phyloP scores from a whole-genome alignment of 2,797 vertebrate genomes.

The Xerus rutilus region DNA sequence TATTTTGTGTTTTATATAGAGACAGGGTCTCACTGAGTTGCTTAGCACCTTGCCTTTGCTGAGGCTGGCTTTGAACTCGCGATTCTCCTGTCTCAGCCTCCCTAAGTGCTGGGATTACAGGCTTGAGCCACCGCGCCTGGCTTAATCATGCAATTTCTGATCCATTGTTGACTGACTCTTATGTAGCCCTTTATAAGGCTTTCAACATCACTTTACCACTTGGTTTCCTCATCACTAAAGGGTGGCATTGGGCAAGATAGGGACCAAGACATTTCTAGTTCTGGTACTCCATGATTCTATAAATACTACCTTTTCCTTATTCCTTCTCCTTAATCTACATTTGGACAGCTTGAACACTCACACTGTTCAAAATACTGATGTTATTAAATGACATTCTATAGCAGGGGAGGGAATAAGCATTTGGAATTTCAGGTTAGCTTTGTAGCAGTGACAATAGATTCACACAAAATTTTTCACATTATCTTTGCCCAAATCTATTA shows the following conservation, averaged over 20 bases:
- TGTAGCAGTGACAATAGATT: not conserved
- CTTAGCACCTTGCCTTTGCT: no score
- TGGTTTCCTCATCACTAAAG: slow-evolving; percentile 10
- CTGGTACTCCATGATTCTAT: not conserved
- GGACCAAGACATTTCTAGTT: not conserved
- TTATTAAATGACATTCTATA: not conserved
- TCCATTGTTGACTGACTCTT: not conserved
- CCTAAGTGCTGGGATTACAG: no score
- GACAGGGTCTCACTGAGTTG: no score
- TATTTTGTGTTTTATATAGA: no score
- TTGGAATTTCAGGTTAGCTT: not conserved
- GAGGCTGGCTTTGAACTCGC: no score
- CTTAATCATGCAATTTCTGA: not conserved
- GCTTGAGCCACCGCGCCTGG: no score
- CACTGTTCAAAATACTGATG: not conserved
- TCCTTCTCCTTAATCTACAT: not conserved
- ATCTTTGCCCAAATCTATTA: not conserved
- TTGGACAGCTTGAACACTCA: not conserved
- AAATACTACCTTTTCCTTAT: not conserved
- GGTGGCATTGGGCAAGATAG: not conserved
- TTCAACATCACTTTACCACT: not conserved
- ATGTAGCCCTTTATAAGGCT: not conserved
- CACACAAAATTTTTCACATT: not conserved
- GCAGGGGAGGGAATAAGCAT: not conserved
- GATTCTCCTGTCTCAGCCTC: no score